Evolutionary conservation across 2,888 invertebrate species (phyloP).

Genomic region (Drosophila neoperkinsi): DNA sequence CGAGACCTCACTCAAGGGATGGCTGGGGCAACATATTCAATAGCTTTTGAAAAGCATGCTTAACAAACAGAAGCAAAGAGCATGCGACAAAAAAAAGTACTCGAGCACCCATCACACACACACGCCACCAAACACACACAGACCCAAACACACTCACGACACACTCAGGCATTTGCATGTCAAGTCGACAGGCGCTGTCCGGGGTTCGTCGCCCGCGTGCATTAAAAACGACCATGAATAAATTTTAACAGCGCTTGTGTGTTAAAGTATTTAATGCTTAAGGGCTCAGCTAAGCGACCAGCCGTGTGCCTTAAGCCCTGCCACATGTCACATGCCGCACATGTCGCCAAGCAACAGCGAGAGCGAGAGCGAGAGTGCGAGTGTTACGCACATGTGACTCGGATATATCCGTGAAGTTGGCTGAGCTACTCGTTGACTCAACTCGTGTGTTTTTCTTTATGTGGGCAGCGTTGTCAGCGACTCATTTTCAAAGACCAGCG

Average conservation of each 20-base stretch:
- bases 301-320: slow-evolving; percentile 74
- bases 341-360: slow-evolving; percentile 12
- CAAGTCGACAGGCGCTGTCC: slow-evolving; percentile 61
- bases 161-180: slow-evolving; percentile 68
- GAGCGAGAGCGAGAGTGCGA: slow-evolving; percentile 4
- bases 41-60: slow-evolving; percentile 76
- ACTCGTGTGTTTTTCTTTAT: slow-evolving; percentile 11
- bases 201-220: slow-evolving; percentile 47
- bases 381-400: slow-evolving; percentile 54
- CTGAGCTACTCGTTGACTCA: slow-evolving; percentile 38
- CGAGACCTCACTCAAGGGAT: slow-evolving; percentile 31
- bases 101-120: slow-evolving; percentile 52
- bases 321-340: slow-evolving; percentile 63
- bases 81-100: slow-evolving; percentile 44
- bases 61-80: slow-evolving; percentile 56
- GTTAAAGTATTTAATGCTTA: slow-evolving; percentile 81
- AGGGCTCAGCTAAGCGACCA: slow-evolving; percentile 74
- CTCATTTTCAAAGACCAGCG: slow-evolving; percentile 26
- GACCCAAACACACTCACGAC: slow-evolving; percentile 20
- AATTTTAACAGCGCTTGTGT: slow-evolving; percentile 78
- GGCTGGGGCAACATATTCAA: slow-evolving; percentile 69
- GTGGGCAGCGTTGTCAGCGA: slow-evolving; percentile 60
- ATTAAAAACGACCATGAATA: slow-evolving; percentile 78
- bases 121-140: slow-evolving; percentile 6
- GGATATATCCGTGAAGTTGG: slow-evolving; percentile 45